Conservation (phyloP, 23 tunicate species). For the Styela clava region DNA sequence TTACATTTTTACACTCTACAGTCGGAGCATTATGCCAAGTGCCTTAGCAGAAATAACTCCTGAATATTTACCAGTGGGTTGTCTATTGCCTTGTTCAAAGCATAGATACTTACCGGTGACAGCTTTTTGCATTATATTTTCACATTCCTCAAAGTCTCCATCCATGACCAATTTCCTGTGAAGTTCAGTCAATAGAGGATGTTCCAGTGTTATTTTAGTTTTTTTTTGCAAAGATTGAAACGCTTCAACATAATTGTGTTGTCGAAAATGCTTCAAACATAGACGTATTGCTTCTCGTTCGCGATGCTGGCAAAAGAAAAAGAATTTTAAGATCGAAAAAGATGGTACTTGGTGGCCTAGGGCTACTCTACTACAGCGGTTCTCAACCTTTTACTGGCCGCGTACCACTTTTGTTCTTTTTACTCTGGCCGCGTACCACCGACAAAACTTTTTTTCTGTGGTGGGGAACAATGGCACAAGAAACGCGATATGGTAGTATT, state of each 20-base stretch:
- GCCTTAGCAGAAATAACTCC: no score
- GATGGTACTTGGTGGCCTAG: background rate
- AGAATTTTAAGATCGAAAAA: background rate
- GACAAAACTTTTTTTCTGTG: no score
- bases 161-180: constrained; percentile 54
- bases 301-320: constrained; percentile 33
- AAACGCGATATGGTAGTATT: no score
- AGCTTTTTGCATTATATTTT: constrained; percentile 54
- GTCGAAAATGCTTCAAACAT: constrained; percentile 86
- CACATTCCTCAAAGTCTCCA: constrained; percentile 63
- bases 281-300: constrained; percentile 62
- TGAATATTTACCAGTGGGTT: no score
- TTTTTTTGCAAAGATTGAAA: constrained; percentile 62
- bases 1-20: no score
- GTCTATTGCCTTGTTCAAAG: no score
- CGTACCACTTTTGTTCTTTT: no score
- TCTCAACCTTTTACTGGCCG: no score
- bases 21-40: no score
- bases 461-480: no score
- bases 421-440: no score
- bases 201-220: constrained; percentile 58
- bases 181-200: constrained; percentile 49
- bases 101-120: constrained; percentile 25
- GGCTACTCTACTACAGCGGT: background rate
- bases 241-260: constrained; percentile 73